These are phyloP conservation scores for Edolisoma coerulescens DNA, from an alignment of 2,113 vertebrate species.

Conservation along the genomic window DNA sequence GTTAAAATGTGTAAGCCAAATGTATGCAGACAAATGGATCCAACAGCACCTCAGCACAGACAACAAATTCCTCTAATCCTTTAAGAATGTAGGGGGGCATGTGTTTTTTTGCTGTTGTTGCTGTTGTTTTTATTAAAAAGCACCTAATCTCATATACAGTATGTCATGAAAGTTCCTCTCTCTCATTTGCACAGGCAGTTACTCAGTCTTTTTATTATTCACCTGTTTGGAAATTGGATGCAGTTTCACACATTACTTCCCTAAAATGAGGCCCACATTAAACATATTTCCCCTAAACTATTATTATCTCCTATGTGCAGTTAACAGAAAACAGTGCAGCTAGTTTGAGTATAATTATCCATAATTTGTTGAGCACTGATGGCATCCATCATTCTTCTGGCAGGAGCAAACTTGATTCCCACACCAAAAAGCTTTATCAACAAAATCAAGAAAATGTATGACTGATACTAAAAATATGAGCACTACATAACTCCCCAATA, in stretches of 20 bases:
- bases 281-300: neutral
- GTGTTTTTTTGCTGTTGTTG: neutral
- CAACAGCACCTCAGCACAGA: conserved; percentile 11
- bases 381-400: conserved; percentile 13
- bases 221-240: neutral
- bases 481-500: neutral
- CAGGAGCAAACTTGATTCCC: conserved; percentile 6
- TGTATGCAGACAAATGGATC: conserved; percentile 27
- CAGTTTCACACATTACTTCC: neutral
- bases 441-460: neutral
- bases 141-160: neutral
- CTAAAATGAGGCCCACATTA: neutral
- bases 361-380: neutral
- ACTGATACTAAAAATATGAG: neutral
- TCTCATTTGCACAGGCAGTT: neutral
- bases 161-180: neutral
- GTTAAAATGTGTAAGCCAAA: conserved; percentile 41
- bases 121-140: neutral
- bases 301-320: neutral
- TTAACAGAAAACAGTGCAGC: neutral
- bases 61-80: neutral
- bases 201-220: neutral
- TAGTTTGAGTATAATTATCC: neutral
- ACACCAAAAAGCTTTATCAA: neutral
- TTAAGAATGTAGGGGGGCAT: neutral